phyloP scores from a whole-genome alignment of 2,113 vertebrate species.

The Nothobranchius kuhntae region DNA sequence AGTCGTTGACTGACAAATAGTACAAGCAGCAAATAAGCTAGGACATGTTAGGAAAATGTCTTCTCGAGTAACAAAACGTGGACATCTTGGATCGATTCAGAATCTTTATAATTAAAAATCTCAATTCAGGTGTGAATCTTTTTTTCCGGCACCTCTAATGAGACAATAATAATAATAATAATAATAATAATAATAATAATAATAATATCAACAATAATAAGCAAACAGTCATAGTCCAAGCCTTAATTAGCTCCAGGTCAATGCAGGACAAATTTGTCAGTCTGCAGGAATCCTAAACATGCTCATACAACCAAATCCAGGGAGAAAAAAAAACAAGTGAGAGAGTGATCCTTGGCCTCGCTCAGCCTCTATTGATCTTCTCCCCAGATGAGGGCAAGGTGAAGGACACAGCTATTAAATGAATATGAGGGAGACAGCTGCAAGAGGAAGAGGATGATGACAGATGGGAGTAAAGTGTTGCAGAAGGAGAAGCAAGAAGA shows the following conservation, averaged over 20 bases:
- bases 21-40: too few relatives aligned
- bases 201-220: too few relatives aligned
- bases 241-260: conserved; percentile 7
- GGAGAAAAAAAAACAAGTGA: conserved; percentile 34
- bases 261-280: conserved; percentile 4
- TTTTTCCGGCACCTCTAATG: neutral
- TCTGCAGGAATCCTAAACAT: conserved; percentile 12
- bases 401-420: conserved; percentile 58
- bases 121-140: too few relatives aligned
- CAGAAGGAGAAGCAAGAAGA: conserved; percentile 19
- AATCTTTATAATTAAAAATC: too few relatives aligned
- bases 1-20: too few relatives aligned
- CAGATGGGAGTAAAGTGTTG: conserved; percentile 35
- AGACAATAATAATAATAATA: too few relatives aligned
- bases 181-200: conserved; percentile 1
- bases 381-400: conserved; percentile 49
- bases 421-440: conserved; percentile 31
- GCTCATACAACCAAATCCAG: conserved; percentile 33
- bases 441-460: conserved; percentile 40
- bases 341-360: conserved; percentile 38
- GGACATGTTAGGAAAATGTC: too few relatives aligned
- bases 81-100: too few relatives aligned
- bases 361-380: conserved; percentile 61
- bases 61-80: too few relatives aligned
- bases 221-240: neutral